phyloP scores from a whole-genome alignment of 2,888 invertebrate species.

The Seira ritae region DNA sequence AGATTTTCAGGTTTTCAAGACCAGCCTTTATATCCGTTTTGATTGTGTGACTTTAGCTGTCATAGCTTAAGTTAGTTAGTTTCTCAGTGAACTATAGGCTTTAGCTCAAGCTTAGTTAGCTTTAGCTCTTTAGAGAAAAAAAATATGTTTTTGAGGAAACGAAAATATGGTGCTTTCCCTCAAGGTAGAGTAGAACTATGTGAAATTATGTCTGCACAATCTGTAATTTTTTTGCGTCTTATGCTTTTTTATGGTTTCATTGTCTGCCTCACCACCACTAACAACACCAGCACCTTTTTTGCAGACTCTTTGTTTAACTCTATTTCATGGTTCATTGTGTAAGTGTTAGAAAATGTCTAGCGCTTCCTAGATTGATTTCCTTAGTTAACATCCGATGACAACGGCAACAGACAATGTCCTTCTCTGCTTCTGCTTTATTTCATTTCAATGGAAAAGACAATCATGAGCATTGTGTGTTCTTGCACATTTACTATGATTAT shows the following conservation, averaged over 20 bases:
- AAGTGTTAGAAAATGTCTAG: neutral
- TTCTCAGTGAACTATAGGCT: neutral
- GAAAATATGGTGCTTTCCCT: neutral
- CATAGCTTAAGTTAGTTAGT: neutral
- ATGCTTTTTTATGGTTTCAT: constrained; percentile 13
- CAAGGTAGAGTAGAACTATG: neutral
- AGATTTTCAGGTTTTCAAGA: too few relatives aligned
- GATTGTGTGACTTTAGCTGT: neutral
- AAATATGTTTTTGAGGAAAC: constrained; percentile 12
- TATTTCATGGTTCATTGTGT: constrained; percentile 13
- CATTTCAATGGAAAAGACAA: too few relatives aligned
- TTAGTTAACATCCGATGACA: neutral
- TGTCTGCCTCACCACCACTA: too few relatives aligned
- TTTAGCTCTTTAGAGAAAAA: neutral
- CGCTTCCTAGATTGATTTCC: neutral
- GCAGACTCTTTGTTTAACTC: constrained; percentile 1
- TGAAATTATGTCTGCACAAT: constrained; percentile 5
- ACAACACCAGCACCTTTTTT: neutral
- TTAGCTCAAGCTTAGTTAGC: too few relatives aligned
- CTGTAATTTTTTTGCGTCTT: constrained; percentile 13
- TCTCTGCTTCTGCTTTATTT: too few relatives aligned
- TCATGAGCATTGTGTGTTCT: too few relatives aligned
- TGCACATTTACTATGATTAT: too few relatives aligned
- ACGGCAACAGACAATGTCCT: too few relatives aligned
- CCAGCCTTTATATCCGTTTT: neutral